Percentiles rank a stretch among this genome's conserved stretches.
phyloP scores from a whole-genome alignment of 1,140 invertebrate species.

The Bombus pascuorum region DNA sequence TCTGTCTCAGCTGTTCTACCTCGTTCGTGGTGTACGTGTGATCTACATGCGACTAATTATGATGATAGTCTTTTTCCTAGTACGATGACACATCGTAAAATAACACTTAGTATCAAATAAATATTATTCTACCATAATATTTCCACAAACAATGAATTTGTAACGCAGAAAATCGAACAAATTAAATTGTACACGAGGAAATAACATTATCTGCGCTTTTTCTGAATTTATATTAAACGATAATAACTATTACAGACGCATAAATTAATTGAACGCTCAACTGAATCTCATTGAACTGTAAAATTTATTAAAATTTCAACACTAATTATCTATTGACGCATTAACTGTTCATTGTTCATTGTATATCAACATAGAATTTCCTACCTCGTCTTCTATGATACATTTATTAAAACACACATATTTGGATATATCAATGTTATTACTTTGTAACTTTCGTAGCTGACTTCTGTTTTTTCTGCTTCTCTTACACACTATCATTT shows the following conservation, averaged over 20 bases:
- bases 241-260: too few species aligned
- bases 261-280: too few species aligned
- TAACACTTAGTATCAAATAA: neutral
- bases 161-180: neutral
- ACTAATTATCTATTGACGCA: too few species aligned
- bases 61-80: constrained; percentile 19
- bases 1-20: neutral
- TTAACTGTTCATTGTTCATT: too few species aligned
- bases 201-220: too few species aligned
- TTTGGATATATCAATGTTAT: neutral
- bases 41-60: constrained; percentile 11
- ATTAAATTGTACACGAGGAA: neutral
- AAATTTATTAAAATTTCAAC: neutral
- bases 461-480: neutral
- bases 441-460: neutral
- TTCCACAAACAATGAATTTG: too few species aligned
- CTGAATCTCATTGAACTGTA: neutral
- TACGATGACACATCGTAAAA: neutral
- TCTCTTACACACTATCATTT: neutral
- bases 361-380: too few species aligned
- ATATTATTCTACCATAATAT: neutral
- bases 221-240: too few species aligned
- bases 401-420: neutral
- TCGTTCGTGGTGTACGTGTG: neutral
- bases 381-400: neutral